Percentiles rank a stretch among this genome's conserved stretches.
Evolutionary conservation across 2,113 vertebrate species (phyloP).

Genomic region (Vimba vimba): DNA sequence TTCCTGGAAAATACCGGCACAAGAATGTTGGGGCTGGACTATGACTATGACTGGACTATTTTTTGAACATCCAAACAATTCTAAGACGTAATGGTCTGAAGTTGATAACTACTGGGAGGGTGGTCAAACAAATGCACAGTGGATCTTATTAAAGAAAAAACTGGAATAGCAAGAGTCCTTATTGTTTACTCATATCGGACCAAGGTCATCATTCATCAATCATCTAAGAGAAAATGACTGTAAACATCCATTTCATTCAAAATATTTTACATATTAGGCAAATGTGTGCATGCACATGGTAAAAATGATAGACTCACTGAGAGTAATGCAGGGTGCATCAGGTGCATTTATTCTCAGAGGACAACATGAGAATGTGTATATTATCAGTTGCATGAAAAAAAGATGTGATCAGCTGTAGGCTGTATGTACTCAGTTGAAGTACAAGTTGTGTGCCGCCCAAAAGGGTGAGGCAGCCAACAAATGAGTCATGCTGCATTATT

Average conservation of each 20-base stretch:
- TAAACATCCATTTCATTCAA: not conserved
- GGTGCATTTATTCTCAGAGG: not conserved
- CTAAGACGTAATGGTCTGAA: not conserved
- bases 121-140: not conserved
- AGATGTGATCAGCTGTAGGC: not conserved
- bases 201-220: no score
- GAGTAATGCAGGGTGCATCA: not conserved
- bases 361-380: not conserved
- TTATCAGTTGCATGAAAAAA: not conserved
- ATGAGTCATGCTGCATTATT: not conserved
- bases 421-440: not conserved
- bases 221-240: not conserved
- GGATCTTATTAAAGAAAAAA: not conserved
- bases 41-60: not conserved
- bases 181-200: not conserved
- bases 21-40: not conserved
- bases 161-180: not conserved
- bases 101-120: not conserved
- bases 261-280: not conserved
- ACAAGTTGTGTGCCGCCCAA: not conserved
- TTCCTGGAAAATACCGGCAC: slow-evolving; percentile 48
- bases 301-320: not conserved
- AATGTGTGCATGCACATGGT: not conserved
- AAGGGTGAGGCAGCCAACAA: not conserved
- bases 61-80: not conserved